phyloP scores from a whole-genome alignment of 2,797 vertebrate genomes.

The Hippoglossus hippoglossus region DNA sequence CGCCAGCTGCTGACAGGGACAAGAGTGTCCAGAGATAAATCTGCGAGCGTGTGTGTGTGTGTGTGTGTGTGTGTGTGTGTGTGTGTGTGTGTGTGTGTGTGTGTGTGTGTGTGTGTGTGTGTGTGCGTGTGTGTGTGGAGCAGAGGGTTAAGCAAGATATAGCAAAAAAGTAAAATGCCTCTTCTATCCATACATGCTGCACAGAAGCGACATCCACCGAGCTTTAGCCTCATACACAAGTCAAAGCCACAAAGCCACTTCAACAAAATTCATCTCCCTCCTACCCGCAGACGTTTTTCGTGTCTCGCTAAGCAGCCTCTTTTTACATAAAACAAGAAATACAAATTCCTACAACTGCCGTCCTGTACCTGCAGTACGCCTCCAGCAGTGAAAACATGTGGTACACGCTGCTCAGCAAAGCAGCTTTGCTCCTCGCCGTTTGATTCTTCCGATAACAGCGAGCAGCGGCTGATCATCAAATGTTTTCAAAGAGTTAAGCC shows the following conservation, averaged over 20 bases:
- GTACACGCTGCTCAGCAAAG: constrained; percentile 56
- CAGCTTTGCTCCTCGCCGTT: constrained; percentile 54
- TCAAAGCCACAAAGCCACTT: constrained; percentile 19
- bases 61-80: constrained; percentile 27
- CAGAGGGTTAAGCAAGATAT: constrained; percentile 43
- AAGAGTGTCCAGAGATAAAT: constrained; percentile 82
- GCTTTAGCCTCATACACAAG: neutral
- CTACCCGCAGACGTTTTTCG: constrained; percentile 30
- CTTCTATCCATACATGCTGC: constrained; percentile 19
- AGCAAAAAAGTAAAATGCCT: constrained; percentile 61
- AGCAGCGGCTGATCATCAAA: constrained; percentile 60
- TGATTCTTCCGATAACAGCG: constrained; percentile 62
- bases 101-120: constrained; percentile 35
- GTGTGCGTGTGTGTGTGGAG: constrained; percentile 2
- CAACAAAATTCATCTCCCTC: constrained; percentile 6
- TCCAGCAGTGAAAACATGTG: constrained; percentile 58
- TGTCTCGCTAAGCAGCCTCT: constrained; percentile 11
- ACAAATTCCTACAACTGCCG: constrained; percentile 29
- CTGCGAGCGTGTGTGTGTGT: constrained; percentile 58
- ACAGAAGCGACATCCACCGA: constrained; percentile 5
- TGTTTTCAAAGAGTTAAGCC: constrained; percentile 62
- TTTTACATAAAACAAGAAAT: constrained; percentile 24
- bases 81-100: constrained; percentile 50
- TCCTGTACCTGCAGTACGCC: constrained; percentile 32
- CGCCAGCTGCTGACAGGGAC: constrained; percentile 87